Percentiles rank a stretch among this genome's conserved stretches.
Conservation (phyloP, 2,888 invertebrate species). For the Strigamia maritima region DNA sequence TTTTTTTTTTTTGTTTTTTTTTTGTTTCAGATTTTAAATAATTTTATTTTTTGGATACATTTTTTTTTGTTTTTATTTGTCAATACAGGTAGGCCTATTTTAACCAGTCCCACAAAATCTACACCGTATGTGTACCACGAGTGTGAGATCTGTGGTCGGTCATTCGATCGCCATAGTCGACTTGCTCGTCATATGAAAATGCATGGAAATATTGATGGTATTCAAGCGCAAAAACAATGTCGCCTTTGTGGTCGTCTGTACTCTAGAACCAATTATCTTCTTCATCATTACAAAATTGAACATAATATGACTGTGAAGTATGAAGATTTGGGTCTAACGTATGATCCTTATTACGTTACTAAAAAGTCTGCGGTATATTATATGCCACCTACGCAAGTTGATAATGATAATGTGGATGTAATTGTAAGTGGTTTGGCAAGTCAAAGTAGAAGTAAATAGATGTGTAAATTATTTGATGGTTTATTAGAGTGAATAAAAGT, state of each 20-base stretch:
- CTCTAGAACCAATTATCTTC: neutral
- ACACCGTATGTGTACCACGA: neutral
- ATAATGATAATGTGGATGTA: neutral
- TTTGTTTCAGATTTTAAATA: neutral
- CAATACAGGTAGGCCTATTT: neutral
- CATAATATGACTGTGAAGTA: neutral
- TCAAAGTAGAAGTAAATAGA: too few species aligned
- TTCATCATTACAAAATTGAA: neutral
- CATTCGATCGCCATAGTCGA: neutral
- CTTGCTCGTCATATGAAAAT: neutral
- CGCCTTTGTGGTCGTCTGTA: neutral
- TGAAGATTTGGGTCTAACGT: neutral
- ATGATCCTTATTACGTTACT: neutral
- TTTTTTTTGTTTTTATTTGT: neutral
- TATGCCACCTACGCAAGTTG: neutral
- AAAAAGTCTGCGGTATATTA: neutral
- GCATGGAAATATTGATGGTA: neutral
- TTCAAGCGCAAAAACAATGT: neutral
- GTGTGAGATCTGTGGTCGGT: neutral
- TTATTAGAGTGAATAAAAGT: too few species aligned
- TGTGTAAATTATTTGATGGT: too few species aligned
- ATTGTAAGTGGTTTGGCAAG: too few species aligned
- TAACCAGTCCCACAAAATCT: neutral
- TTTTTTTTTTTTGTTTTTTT: neutral
- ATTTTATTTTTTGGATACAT: neutral